Base-by-base conservation (phyloP, 2,888 invertebrate genomes). In the Orthosia incerta region DNA sequence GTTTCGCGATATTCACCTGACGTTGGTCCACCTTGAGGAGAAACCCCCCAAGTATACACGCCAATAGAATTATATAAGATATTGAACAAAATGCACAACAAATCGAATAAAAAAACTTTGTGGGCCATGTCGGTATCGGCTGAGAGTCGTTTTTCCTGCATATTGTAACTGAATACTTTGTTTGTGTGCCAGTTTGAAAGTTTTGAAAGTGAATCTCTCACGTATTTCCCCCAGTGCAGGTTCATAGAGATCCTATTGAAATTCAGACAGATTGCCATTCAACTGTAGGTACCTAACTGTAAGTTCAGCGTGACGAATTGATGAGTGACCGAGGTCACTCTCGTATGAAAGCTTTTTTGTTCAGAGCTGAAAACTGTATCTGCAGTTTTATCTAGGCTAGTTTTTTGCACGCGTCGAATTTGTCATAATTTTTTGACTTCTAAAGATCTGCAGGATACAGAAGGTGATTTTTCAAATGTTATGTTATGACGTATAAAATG, bases 191-290 rank as follows among this genome's bases (percentile, higher is more conserved):
- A 16, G 16, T 65, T 18, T n/a, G n/a, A n/a, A n/a, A n/a, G n/a
- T n/a, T n/a, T 48, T 62, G 59, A 45, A 66, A 59, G 26, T 45
- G 12, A 71, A 72, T 31, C 4, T 56, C 9, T 45, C 5, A 3
- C 59, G 53, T 48, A 48, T 63, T 59, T 72, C 31, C 39, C 57
- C 53, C 12, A 9, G 13, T 0, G 53, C 59, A 16, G 23, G 15
- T 31, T 23, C 51, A 26, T 4, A 53, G 13, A 63, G 15, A 63
- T 4, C 16, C 13, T 23, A n/a, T 20, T 48, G 11, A 26, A 23
- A 48, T 63, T 57, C 51, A 53, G 23, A 51, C 18, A 20, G 39
- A 48, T 12, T 18, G 23, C 18, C 15, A 15, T 16, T 48, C 12
- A n/a, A 55, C 31, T 31, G n/a, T n/a, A 26, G 26, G 31, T 31